Base-by-base conservation (phyloP, 2,888 invertebrate species). In the Imbricaverruca yamaguchii region DNA sequence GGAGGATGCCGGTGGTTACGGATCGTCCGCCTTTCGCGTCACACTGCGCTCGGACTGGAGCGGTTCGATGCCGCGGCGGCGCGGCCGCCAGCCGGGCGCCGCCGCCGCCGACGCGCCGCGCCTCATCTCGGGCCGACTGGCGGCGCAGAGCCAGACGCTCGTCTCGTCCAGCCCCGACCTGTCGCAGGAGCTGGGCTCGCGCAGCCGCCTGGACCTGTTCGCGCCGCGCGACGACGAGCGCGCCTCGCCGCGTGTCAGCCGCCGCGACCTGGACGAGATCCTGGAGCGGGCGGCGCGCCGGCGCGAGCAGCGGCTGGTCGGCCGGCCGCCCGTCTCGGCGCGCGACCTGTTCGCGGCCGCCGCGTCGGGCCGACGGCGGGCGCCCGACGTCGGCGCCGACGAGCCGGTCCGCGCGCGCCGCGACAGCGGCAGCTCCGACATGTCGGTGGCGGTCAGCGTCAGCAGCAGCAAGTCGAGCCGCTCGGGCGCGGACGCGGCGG, bases 101-200 rank as follows among this genome's bases (percentile, higher is more conserved):
- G 1, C 69, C 18, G 69, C 39, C 69, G 55, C 3, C 12, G 39
- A 11, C 53, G 12, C 65, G 10, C 65, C 65, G 10, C 65, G 65
- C 65, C 53, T 53, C 74, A 74, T 74, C 74, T 74, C 74, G 21
- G 74, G 74, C 55, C 74, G 74, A 23, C 55, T 74, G 74, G 74
- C 74, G 55, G 21, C 21, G 53, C 74, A 74, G 55, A 74, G 53
- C 53, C 23, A 55, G 74, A 9, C 74, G 21, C 21, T 15, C 74
- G 74, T 74, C 53, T 74, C 18, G 9, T 74, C 74, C 21, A 74
- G 53, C 18, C 74, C 74, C 10, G 74, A 74, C 74, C 55, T 74
- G 53, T 39, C 74, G 21, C 74, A 55, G 74, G 18, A 65, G 65
- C 18, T 10, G 18, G 65, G n/a, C 12, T 15, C 65, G 23, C 23